phyloP scores from a whole-genome alignment of 1,140 invertebrate species.

The Stegodyphus mimosarum region DNA sequence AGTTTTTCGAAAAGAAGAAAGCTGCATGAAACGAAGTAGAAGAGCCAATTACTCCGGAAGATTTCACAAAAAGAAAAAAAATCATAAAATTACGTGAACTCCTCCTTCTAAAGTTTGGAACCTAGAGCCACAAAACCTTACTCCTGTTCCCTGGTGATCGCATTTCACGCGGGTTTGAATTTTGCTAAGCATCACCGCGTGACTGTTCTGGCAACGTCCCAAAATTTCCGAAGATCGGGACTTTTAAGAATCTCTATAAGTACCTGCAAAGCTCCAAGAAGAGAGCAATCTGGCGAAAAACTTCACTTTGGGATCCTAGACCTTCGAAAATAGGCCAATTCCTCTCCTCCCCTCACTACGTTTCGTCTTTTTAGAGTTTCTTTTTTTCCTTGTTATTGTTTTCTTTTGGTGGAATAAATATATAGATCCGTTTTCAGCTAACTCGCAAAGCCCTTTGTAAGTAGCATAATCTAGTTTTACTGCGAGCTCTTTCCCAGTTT shows the following conservation, averaged over 20 bases:
- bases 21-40: too few species aligned
- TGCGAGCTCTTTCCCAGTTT: too few species aligned
- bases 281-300: conserved; percentile 38
- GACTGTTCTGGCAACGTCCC: too few species aligned
- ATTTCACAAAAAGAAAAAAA: too few species aligned
- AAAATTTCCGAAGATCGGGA: too few species aligned
- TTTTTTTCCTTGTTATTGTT: not conserved
- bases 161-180: conserved; percentile 28
- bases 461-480: conserved; percentile 3
- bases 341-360: not conserved
- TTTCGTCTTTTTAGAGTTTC: conserved; percentile 19
- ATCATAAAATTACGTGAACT: too few species aligned
- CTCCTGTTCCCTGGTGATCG: too few species aligned
- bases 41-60: too few species aligned
- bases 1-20: too few species aligned
- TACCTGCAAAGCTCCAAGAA: conserved; percentile 31
- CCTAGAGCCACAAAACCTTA: too few species aligned
- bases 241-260: conserved; percentile 41
- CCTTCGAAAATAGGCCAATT: conserved; percentile 36
- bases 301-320: conserved; percentile 24
- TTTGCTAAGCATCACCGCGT: conserved; percentile 1
- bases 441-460: conserved; percentile 7
- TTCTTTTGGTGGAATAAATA: not conserved
- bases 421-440: not conserved
- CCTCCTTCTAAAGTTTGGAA: too few species aligned